A percentile compares a stretch with the other conserved stretches of the same genome.
These are phyloP conservation scores for Tokudaia tokunoshimensis DNA, from an alignment of 2,797 vertebrate species.

Conservation along the genomic window DNA sequence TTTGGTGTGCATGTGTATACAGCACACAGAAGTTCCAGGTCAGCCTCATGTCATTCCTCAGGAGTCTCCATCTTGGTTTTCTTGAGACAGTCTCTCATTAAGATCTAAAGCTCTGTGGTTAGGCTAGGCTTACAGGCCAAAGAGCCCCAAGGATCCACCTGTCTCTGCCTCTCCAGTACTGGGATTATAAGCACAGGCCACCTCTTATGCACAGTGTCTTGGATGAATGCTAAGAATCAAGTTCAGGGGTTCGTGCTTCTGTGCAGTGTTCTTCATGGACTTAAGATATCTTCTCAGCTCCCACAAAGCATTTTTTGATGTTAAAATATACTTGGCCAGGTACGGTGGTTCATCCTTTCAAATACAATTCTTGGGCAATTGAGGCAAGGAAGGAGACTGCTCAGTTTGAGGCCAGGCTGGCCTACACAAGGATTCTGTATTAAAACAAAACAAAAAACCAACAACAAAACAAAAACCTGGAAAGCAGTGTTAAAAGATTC, in stretches of 20 bases:
- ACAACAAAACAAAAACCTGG: not conserved
- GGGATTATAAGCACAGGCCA: not conserved
- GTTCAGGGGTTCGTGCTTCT: not conserved
- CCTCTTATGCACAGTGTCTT: not conserved
- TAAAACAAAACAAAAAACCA: not conserved
- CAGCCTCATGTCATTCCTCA: not conserved
- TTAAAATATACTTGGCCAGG: conserved; percentile 49
- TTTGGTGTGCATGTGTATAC: not conserved
- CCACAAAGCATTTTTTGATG: not conserved
- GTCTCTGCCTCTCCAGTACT: not conserved
- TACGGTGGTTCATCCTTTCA: not conserved
- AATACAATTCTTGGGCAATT: not conserved
- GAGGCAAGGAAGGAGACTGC: not conserved
- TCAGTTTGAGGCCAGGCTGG: not conserved
- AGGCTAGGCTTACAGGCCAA: not conserved
- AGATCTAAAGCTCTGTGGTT: not conserved
- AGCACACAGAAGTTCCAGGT: not conserved
- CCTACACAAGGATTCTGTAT: not conserved
- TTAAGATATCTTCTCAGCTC: not conserved
- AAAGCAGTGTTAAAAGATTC: not conserved
- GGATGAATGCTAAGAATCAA: not conserved
- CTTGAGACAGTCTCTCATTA: not conserved
- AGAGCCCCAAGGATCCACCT: not conserved
- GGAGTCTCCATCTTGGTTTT: not conserved
- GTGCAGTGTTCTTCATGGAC: not conserved